Evolutionary conservation across 2,797 vertebrate genomes (phyloP).

Genomic region (Acropternis orthonyx): DNA sequence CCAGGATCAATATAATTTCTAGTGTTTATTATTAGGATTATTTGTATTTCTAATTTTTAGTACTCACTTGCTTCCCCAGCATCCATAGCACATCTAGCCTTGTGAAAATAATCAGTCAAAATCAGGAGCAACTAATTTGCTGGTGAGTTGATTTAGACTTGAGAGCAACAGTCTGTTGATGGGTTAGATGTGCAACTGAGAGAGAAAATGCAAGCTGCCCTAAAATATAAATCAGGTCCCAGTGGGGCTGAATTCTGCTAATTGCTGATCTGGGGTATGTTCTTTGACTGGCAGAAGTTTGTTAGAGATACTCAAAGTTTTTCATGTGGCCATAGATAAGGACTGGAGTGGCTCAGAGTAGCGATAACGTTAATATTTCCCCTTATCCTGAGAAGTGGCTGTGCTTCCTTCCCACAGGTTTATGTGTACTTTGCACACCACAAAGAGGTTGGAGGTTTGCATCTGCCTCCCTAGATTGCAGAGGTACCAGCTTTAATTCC

Average conservation of each 20-base stretch:
- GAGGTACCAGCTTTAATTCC: not conserved
- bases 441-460: not conserved
- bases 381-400: not conserved
- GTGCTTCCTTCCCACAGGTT: not conserved
- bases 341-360: not conserved
- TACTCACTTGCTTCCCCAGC: not conserved
- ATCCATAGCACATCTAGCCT: not conserved
- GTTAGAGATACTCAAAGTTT: not conserved
- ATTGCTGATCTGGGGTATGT: not conserved
- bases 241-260: not conserved
- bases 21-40: not conserved
- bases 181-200: not conserved
- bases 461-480: not conserved
- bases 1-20: not conserved
- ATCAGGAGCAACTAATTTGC: not conserved
- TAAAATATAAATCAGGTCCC: not conserved
- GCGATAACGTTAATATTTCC: not conserved
- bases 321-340: not conserved
- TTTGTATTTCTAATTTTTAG: not conserved
- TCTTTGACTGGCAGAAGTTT: not conserved
- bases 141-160: not conserved
- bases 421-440: fast-evolving
- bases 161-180: fast-evolving
- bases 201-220: not conserved
- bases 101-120: not conserved